A percentile compares a stretch with the other conserved stretches of the same genome.
These are phyloP conservation scores for Chironomus riparius DNA, from an alignment of 2,888 invertebrate species.

Conservation along the genomic window DNA sequence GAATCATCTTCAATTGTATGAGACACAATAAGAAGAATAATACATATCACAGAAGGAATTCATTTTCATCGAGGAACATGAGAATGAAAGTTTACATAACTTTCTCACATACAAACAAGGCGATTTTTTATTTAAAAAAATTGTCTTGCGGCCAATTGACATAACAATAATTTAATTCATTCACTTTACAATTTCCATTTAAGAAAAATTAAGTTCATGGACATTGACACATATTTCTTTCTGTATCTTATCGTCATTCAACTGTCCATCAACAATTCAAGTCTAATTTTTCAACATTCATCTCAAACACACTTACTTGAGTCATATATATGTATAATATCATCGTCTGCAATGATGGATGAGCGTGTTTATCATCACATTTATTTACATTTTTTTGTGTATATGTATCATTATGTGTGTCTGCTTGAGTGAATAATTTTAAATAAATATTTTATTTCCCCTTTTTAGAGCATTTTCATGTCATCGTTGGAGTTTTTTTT, in stretches of 20 bases:
- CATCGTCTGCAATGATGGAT: background rate
- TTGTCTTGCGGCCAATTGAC: background rate
- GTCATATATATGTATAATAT: background rate
- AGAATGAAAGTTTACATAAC: background rate
- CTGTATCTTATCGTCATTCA: constrained; percentile 22
- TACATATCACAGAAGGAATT: background rate
- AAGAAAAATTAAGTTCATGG: constrained; percentile 17
- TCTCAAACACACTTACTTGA: background rate
- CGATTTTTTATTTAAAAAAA: background rate
- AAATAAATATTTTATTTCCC: no score
- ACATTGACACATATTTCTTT: constrained; percentile 11
- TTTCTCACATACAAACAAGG: background rate
- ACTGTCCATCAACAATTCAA: constrained; percentile 17
- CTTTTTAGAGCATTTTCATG: no score
- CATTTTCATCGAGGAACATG: background rate
- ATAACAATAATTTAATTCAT: background rate
- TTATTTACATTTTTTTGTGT: background rate
- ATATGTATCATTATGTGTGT: background rate
- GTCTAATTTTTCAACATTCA: constrained; percentile 13
- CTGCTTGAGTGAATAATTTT: no score
- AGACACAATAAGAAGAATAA: background rate
- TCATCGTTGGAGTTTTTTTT: no score
- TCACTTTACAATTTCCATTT: background rate
- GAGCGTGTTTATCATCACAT: background rate
- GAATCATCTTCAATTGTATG: background rate